Evolutionary conservation across 2,113 vertebrate species (phyloP), one percentile per base, ranked within the genome.

Genomic region (Microcebus lehilahytsara): DNA sequence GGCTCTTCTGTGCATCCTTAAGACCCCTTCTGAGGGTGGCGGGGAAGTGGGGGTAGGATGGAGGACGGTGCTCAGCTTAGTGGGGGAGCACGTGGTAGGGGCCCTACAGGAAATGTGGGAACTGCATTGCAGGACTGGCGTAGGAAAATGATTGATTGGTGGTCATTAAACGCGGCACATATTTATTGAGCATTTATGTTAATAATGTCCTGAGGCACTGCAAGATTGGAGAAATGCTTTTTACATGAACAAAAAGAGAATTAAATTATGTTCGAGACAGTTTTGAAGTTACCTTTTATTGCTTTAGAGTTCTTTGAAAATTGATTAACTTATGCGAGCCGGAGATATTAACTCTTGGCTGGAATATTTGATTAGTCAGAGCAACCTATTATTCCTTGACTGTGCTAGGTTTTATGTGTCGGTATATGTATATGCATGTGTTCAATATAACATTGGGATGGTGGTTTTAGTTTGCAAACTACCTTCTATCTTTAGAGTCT

Each of bases 231-330:
- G 80, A 74, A 89, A 80, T 25, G 17, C 17, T 69, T 75, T 80
- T 84, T 34, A 91, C 19, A 6, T 51, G 92, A 94, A 72, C 71
- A 69, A 85, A 80, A 89, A 83, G 91, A 84, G 42, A 20, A 95
- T 85, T 93, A 96, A 97, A 92, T 97, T 93, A 92, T 96, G 90
- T 90, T 94, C n/a, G 75, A 85, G 92, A 77, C 69, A 74, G 92
- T 97, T 97, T 97, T 97, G 93, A 97, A 96, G 92, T 72, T 84
- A 53, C 64, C 74, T 95, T 96, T 91, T 83, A 96, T 93, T 93
- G 58, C 94, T 85, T 95, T 81, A 6, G n/a, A 96, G 71, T 62
- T 96, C 92, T 97, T 97, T 96, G 87, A 96, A 96, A 95, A 53
- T 90, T 88, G 74, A 69, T 88, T 85, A 87, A 80, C 51, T 87